Base-by-base conservation (phyloP, 2,888 invertebrate genomes). In the Drosophila helvetica region DNA sequence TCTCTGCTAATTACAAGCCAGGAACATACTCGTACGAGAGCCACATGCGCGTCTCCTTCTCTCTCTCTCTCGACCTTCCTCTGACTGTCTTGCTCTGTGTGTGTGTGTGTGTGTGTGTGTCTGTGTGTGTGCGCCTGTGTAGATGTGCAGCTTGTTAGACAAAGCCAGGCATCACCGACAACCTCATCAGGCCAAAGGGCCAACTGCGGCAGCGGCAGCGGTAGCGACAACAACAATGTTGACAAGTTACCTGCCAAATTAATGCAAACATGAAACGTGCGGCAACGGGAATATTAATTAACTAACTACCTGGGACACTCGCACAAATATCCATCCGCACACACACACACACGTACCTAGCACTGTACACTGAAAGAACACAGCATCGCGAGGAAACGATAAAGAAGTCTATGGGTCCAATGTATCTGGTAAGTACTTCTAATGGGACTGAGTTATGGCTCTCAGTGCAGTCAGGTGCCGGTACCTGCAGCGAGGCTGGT, bases 211-310 rank as follows among this genome's bases (percentile, higher is more conserved):
- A 73, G 59, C 60, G 71, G 57, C 69, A 88, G 57, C 45, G 66
- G 45, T 59, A 73, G 59, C 60, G 71, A 55, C 69, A 88, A 86
- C 81, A 81, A 81, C 78, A 79, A 75, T 79, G 87, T 84, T 87
- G 80, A 88, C 88, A 89, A 88, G 85, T 82, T 85, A 86, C 88
- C 86, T 86, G 86, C 78, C 81, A 89, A 90, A 89, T 90, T 89
- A 90, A 90, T 86, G 89, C 85, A 90, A 86, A 86, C 86, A 81
- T 86, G 86, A 78, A 80, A 80, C 85, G 86, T 86, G 88, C 78
- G 82, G 86, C 85, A 78, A 70, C 73, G 73, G 69, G 82, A 89
- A 87, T 88, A 89, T 89, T 89, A 88, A 89, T 89, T 89, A 89
- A 89, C 88, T 89, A 82, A 85, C 82, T 74, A 78, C 67, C 77